These are phyloP conservation scores for Melanerpes formicivorus DNA, from an alignment of 2,113 vertebrate species.

Conservation along the genomic window DNA sequence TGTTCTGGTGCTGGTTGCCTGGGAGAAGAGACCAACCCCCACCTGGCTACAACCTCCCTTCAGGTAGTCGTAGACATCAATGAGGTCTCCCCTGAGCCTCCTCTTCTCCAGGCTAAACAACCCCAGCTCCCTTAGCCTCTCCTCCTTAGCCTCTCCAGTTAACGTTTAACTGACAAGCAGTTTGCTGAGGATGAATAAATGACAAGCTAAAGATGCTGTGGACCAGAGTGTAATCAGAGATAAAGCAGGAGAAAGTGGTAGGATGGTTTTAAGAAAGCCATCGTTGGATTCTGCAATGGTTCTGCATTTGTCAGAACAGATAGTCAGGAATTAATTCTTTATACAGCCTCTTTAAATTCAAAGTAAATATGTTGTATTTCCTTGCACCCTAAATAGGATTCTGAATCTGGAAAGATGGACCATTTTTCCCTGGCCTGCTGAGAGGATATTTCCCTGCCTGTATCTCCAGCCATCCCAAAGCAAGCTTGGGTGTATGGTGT, in stretches of 20 bases:
- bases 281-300: not conserved
- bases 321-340: not conserved
- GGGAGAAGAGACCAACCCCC: too few relatives aligned
- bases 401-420: not conserved
- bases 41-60: too few relatives aligned
- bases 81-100: too few relatives aligned
- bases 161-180: constrained; percentile 17
- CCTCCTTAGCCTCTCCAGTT: not conserved
- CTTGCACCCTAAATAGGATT: not conserved
- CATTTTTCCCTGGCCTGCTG: not conserved
- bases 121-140: too few relatives aligned
- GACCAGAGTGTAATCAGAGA: not conserved
- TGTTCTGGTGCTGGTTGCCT: too few relatives aligned
- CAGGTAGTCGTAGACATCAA: too few relatives aligned
- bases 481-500: not conserved
- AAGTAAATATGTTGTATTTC: not conserved
- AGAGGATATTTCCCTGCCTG: not conserved
- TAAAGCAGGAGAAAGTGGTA: not conserved
- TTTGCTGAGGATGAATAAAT: constrained; percentile 39
- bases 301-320: not conserved
- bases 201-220: not conserved
- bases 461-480: not conserved
- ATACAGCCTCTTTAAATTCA: not conserved
- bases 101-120: too few relatives aligned
- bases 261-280: not conserved